Base-by-base conservation (phyloP, 2,888 invertebrate species). In the Allygus modestus region DNA sequence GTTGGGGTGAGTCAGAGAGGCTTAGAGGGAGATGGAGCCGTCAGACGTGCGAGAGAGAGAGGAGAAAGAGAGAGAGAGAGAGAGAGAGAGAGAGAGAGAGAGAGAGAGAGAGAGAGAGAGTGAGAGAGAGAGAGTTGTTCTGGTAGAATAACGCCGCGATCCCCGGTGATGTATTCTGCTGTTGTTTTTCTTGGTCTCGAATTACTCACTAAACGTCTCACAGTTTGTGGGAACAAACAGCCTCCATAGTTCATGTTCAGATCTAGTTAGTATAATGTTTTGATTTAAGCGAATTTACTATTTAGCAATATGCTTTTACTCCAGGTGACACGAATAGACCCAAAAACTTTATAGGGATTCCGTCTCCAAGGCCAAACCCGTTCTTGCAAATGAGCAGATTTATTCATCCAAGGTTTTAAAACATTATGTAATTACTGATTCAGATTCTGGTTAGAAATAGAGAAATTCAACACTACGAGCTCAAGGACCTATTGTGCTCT, bases 51-150 rank as follows among this genome's bases (percentile, higher is more conserved):
- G 23, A 54, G 20, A 11, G 54, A 46, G 46, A 37, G 37, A 37
- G 37, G 37, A 37, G 37, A 37, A 9, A 46, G 46, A 46, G 46
- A 46, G 46, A 46, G 46, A 46, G 46, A 17, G 75, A 73, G 75
- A 31, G 77, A 77, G 77, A 17, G 43, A 77, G 33, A 17, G 77
- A 77, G 33, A 77, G 77, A 77, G 77, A 73, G 77, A 41, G 23
- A 54, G 20, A 54, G 54, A 23, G 54, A 46, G 37, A 37, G n/a
- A 46, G 46, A 17, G 46, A n/a, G 58, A 2, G 65, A 28, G 5
- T 7, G 65, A 2, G 7, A 31, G 65, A 5, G 65, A 5, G 2
- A 20, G 1, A 9, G 12, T 46, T 15, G 1, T 46, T 15, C 17
- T 46, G 58, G 20, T 23, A 20, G 58, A 58, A 15, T 51, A n/a